Conservation (phyloP, 1,140 invertebrate genomes). For the Vanessa atalanta region DNA sequence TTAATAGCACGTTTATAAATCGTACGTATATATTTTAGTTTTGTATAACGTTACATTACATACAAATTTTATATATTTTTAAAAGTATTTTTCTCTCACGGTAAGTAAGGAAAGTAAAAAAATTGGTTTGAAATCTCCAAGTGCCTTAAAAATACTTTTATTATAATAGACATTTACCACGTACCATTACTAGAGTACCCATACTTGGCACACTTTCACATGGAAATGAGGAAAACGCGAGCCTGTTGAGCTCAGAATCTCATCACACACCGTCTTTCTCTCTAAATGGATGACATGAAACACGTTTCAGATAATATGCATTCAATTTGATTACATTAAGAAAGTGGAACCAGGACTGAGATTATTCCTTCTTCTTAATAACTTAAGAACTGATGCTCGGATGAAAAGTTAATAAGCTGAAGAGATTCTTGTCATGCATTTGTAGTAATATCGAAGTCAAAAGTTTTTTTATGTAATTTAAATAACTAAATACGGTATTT, state of each 20-base stretch:
- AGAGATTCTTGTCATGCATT: no score
- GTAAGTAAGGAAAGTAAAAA: no score
- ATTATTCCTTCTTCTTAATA: background rate
- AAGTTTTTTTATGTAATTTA: no score
- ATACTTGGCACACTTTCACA: constrained; percentile 58
- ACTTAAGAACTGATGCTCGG: no score
- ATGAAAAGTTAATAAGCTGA: no score
- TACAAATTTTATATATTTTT: no score
- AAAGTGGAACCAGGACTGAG: background rate
- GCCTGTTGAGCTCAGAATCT: constrained; percentile 47
- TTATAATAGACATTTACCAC: constrained; percentile 23
- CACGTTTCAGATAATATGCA: constrained; percentile 55
- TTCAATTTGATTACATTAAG: constrained; percentile 39
- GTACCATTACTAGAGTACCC: constrained; percentile 28
- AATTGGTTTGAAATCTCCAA: background rate
- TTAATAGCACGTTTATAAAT: no score
- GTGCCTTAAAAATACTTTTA: background rate
- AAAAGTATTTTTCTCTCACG: no score
- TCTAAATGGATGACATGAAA: constrained; percentile 56
- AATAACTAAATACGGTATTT: no score
- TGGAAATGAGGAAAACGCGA: constrained; percentile 60
- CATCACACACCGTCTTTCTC: constrained; percentile 44
- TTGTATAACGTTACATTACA: no score
- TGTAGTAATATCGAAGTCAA: no score
- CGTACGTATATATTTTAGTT: no score